Evolutionary conservation across 2,113 vertebrate genomes (phyloP).

Genomic region (Oplegnathus fasciatus): DNA sequence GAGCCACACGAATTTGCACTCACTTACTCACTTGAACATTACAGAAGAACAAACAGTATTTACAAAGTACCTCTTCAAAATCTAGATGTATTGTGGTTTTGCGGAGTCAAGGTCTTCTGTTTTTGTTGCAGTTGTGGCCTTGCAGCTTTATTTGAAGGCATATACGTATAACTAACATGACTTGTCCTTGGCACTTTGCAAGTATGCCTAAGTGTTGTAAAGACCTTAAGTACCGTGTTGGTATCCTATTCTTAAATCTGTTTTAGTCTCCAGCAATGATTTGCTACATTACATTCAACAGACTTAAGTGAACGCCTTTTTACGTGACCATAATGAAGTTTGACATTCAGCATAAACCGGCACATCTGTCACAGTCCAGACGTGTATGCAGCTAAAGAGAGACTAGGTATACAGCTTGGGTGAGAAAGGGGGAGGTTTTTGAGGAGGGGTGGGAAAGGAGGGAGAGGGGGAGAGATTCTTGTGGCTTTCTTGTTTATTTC

Average conservation of each 20-base stretch:
- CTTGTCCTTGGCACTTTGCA: neutral
- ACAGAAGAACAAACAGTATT: neutral
- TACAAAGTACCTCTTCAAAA: neutral
- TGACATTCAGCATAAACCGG: conserved; percentile 58
- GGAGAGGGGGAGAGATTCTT: conserved; percentile 26
- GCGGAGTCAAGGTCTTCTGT: neutral
- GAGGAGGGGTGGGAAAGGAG: neutral
- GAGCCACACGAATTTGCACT: neutral
- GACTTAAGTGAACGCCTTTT: conserved; percentile 28
- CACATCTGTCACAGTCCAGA: conserved; percentile 64
- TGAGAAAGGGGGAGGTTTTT: neutral
- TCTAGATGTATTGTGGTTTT: neutral
- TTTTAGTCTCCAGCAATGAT: neutral
- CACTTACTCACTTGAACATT: neutral
- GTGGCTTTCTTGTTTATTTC: conserved; percentile 75
- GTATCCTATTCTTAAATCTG: conserved; percentile 5
- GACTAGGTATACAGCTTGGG: conserved; percentile 14
- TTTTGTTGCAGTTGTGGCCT: neutral
- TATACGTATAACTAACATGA: neutral
- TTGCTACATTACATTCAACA: conserved; percentile 19
- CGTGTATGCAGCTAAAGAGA: conserved; percentile 33
- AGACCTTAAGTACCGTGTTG: neutral
- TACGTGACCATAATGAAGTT: conserved; percentile 58
- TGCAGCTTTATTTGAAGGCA: neutral
- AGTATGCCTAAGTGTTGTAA: too few species aligned